Base-by-base conservation (phyloP, 30 jellyfish, hydroid and myxozoan species). In the Chrysaora quinquecirrha region DNA sequence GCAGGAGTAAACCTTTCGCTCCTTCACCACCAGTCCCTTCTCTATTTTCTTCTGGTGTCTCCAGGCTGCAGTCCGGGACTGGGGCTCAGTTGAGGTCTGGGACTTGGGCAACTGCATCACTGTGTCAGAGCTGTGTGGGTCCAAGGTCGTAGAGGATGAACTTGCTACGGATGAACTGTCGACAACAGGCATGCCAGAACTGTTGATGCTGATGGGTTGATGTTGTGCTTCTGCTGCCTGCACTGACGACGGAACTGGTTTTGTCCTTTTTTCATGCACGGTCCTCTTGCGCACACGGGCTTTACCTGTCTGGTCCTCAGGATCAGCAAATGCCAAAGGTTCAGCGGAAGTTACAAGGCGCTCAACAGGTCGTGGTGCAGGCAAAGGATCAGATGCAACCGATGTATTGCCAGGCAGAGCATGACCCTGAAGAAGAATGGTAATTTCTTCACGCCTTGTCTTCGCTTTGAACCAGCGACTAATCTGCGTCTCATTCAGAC, bases 391-490 rank as follows among this genome's bases (percentile, higher is more conserved):
- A n/a, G 71, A 19, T 9, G 83, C 34, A 12, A 38, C 71, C 20
- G 71, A 19, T 19, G 32, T 19, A 16, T 20, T 28, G 28, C 83
- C 83, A 35, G 83, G 83, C 11, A 25, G 38, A 23, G 35, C 0
- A 3, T 34, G 22, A 18, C 83, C 83, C 16, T 43, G 83, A 20
- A 71, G 35, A 1, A 71, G 69, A 1, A 6, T 14, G 70, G 47
- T 28, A 7, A 71, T 47, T 47, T 20, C 67, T 38, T 71, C 83
- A 22, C 50, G 69, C 50, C 83, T 34, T 71, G 83, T 48, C 3
- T 34, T 71, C 23, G 34, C 71, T 71, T 71, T 38, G 7, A 35
- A 43, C 83, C 83, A 71, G n/a, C n/a, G 23, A 30, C 83, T 25
- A 12, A 71, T 43, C 71, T 10, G 47, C 10, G 34, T 25, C 71